Evolutionary conservation across 92 coral and sea anemone species (phyloP).

Genomic region (Zoanthus sansibaricus): DNA sequence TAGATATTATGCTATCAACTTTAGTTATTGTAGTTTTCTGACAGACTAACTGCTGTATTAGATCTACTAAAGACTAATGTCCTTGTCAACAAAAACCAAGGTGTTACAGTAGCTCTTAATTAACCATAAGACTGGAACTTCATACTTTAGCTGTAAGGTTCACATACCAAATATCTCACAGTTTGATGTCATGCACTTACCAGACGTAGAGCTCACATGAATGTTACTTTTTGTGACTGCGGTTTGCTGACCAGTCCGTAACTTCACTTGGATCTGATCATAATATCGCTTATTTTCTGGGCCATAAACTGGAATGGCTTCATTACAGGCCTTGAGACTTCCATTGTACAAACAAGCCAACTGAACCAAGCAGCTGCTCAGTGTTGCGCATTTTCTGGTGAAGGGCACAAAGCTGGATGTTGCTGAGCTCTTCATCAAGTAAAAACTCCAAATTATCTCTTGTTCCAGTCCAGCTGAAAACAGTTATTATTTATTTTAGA

Average conservation of each 20-base stretch:
- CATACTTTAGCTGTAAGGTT: not conserved
- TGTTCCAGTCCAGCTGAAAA: slow-evolving; percentile 46
- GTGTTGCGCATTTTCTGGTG: slow-evolving; percentile 54
- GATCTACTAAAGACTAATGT: not conserved
- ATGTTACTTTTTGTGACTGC: slow-evolving; percentile 49
- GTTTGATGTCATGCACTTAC: not conserved
- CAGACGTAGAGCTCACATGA: slow-evolving; percentile 33
- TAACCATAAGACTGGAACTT: not conserved
- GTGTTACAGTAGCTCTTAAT: not conserved
- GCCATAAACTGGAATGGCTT: slow-evolving; percentile 44
- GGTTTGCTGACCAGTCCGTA: slow-evolving; percentile 41
- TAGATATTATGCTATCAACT: not conserved
- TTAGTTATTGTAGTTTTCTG: not conserved
- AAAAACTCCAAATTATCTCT: slow-evolving; percentile 48
- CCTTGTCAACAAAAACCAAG: not conserved
- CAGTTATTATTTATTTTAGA: not conserved
- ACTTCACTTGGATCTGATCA: slow-evolving; percentile 45
- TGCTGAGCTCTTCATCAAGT: slow-evolving; percentile 49
- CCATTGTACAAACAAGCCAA: slow-evolving; percentile 40
- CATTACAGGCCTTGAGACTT: slow-evolving; percentile 28
- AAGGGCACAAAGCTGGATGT: slow-evolving; percentile 52
- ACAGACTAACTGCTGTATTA: not conserved
- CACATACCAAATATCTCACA: not conserved
- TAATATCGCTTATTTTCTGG: slow-evolving; percentile 37
- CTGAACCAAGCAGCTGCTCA: slow-evolving; percentile 51